Base-by-base conservation (phyloP, 2,888 invertebrate species). In the Ditula angustiorana region DNA sequence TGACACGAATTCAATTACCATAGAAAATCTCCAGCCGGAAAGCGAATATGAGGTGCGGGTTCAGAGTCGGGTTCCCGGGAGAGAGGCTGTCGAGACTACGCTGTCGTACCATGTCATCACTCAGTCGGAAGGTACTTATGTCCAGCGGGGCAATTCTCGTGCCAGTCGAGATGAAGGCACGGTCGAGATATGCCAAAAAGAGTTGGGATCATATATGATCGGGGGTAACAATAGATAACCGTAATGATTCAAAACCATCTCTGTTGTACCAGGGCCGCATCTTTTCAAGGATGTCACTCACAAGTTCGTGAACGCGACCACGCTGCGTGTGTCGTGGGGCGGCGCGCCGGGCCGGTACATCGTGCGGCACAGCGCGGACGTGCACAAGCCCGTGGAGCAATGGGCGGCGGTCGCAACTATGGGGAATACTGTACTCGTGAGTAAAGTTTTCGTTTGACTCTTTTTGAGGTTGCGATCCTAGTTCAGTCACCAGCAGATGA, bases 11-110 rank as follows among this genome's bases (percentile, higher is more conserved):
- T 92, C 90, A 62, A 84, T 93, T 4, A 88, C 89, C 23, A 83
- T 97, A 13, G 86, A 86, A 13, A 93, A 94, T n/a, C 83, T 97
- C 61, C 93, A 93, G 70, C 95, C 96, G 0, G 95, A 93, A 75
- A 95, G 95, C 0, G 86, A 93, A 63, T 97, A 97, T 81, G 94
- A 95, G 74, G 95, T 97, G 72, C 94, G 94, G 73, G 95, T 97
- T 2, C 93, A 94, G 70, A 94, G 95, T 0, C 74, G 79, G 4
- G 61, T 78, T n/a, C 92, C 93, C 63, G 93, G 93, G 66, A 86
- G 83, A 2, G 68, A 67, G 82, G 89, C 69, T 67, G 85, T 49
- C 76, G 93, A 24, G 95, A 94, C 84, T 95, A 95, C 68, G 71
- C 87, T 92, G 5, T 92, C 96, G 5, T 92, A 94, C 19, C 72